These are phyloP conservation scores for Diplosoma virens DNA, from an alignment of 23 tunicate species.

Conservation along the genomic window DNA sequence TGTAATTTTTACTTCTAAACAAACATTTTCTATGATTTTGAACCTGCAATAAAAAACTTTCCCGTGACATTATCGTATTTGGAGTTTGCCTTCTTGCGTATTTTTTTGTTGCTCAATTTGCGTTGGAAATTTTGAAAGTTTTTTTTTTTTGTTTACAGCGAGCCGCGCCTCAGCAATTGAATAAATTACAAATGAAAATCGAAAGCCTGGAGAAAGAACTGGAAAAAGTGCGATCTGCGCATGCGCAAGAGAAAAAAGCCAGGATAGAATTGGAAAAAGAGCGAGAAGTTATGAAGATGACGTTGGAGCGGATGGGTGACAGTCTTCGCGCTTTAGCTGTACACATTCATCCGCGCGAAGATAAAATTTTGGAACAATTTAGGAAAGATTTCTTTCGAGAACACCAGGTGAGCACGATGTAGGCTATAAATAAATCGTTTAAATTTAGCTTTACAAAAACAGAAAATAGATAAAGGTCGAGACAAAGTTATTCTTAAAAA, in stretches of 20 bases:
- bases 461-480: no score
- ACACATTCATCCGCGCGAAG: constrained; percentile 9
- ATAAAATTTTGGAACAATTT: background rate
- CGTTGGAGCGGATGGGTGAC: constrained; percentile 58
- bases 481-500: no score
- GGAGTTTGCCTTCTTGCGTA: no score
- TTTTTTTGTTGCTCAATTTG: no score
- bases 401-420: background rate
- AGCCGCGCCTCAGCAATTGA: constrained; percentile 6
- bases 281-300: constrained; percentile 42
- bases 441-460: no score
- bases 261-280: constrained; percentile 54
- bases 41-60: no score
- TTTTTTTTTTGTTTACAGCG: no score
- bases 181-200: constrained; percentile 34
- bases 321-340: constrained; percentile 30
- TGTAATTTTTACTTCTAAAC: no score
- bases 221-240: constrained; percentile 37
- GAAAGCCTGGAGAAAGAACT: constrained; percentile 59
- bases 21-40: no score
- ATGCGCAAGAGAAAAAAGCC: constrained; percentile 57
- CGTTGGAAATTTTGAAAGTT: no score
- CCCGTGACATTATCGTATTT: no score
- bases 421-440: no score
- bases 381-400: background rate